Conservation (phyloP, 2,888 invertebrate genomes). For the Plutella xylostella region DNA sequence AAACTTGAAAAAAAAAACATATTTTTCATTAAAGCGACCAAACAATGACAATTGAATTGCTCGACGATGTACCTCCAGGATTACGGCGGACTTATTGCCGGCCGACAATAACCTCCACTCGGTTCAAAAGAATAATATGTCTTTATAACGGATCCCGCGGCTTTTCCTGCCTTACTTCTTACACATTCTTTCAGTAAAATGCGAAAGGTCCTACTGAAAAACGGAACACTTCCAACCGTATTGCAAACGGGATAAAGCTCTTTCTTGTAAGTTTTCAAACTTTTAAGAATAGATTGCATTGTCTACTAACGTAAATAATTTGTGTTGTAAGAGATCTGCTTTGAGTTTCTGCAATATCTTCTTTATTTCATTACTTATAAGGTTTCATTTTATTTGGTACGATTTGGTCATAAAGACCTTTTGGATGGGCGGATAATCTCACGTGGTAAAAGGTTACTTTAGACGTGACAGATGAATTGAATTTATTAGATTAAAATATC, state of each 20-base stretch:
- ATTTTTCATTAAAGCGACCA: slow-evolving; percentile 63
- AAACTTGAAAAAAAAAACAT: slow-evolving; percentile 38
- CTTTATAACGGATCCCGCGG: slow-evolving; percentile 63
- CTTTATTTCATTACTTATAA: background rate
- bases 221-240: too few relatives aligned
- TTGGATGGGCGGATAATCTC: background rate
- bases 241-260: too few relatives aligned
- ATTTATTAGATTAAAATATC: background rate
- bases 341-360: background rate
- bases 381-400: background rate
- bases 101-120: slow-evolving; percentile 46
- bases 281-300: slow-evolving; percentile 60
- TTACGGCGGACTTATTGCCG: slow-evolving; percentile 56
- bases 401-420: background rate
- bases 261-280: slow-evolving; percentile 20
- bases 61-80: slow-evolving; percentile 46
- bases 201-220: slow-evolving; percentile 53
- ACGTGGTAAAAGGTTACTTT: background rate
- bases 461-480: background rate
- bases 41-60: slow-evolving; percentile 59
- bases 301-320: slow-evolving; percentile 59
- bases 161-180: slow-evolving; percentile 60
- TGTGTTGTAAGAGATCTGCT: slow-evolving; percentile 16
- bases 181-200: slow-evolving; percentile 64
- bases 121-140: slow-evolving; percentile 67